Conservation (phyloP, 2,113 vertebrate genomes). For the Dunckerocampus dactyliophorus region DNA sequence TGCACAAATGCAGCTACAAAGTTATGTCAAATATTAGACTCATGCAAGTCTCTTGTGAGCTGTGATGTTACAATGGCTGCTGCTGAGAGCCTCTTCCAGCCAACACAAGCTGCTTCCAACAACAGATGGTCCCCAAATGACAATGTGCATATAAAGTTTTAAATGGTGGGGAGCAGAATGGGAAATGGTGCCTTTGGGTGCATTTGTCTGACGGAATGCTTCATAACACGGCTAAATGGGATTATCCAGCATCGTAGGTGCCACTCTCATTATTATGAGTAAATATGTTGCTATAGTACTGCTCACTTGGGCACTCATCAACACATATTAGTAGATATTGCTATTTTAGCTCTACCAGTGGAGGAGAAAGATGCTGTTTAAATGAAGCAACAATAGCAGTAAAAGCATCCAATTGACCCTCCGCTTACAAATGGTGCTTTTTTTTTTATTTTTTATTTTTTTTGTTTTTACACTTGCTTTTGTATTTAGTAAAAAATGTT, state of each 20-base stretch:
- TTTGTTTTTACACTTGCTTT: no score
- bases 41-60: conserved; percentile 17
- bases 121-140: conserved; percentile 30
- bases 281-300: neutral
- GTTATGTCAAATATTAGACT: neutral
- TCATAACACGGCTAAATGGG: conserved; percentile 1
- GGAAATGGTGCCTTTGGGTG: neutral
- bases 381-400: no score
- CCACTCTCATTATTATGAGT: neutral
- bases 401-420: no score
- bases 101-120: conserved; percentile 9
- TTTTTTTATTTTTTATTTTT: no score
- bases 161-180: conserved; percentile 4
- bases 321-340: no score
- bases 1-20: conserved; percentile 12
- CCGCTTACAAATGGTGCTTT: no score
- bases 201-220: neutral
- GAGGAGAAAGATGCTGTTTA: no score
- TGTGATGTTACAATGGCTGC: conserved; percentile 1
- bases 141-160: conserved; percentile 20
- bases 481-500: no score
- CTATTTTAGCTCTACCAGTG: no score
- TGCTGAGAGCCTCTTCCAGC: conserved; percentile 8
- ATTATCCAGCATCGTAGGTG: neutral
- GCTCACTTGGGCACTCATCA: neutral